Base-by-base conservation (phyloP, 1,140 invertebrate genomes). In the Aphidius ervi region DNA sequence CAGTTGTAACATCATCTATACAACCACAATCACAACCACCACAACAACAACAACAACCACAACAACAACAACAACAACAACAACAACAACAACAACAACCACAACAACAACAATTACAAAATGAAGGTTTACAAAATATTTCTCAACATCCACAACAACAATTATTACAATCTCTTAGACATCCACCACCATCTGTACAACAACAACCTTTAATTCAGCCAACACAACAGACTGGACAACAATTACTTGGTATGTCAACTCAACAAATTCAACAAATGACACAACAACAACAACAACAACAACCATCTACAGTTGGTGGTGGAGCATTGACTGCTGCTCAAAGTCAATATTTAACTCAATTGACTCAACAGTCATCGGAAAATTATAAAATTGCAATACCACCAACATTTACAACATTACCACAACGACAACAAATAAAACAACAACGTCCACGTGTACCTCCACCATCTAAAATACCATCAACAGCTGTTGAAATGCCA, bases 401-500 rank as follows among this genome's bases (percentile, higher is more conserved):
- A 74, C 70, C 68, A 52, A 64, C 74, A 55, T 79, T 74, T 59
- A 70, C 78, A n/a, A 67, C 74, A 5, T 65, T 5, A 68, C 71
- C 3, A 77, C 78, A 52, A 65, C 71, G 46, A 75, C 87, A 82
- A 67, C 83, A 81, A 68, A 90, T 84, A 76, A 82, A 75, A 78
- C 91, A 85, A 61, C 85, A 91, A 69, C 86, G 91, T 67, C 86
- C 91, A n/a, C 86, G 93, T 69, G 85, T 94, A 54, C 93, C 93
- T 56, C 92, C 91, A 48, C 92, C 93, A 10, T 95, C 93, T 20
- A 96, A 96, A 87, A 97, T 98, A 68, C 95, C 94, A 43, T 86
- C 92, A 16, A 92, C 87, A 62, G 95, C 94, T 50, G 95, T 98
- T 40, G 94, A 97, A 77, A 98, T 98, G 95, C 95, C 88, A 0